Evolutionary conservation across 2,113 vertebrate genomes (phyloP), one percentile per base, ranked within the genome.

Genomic region (Halcyon senegalensis): DNA sequence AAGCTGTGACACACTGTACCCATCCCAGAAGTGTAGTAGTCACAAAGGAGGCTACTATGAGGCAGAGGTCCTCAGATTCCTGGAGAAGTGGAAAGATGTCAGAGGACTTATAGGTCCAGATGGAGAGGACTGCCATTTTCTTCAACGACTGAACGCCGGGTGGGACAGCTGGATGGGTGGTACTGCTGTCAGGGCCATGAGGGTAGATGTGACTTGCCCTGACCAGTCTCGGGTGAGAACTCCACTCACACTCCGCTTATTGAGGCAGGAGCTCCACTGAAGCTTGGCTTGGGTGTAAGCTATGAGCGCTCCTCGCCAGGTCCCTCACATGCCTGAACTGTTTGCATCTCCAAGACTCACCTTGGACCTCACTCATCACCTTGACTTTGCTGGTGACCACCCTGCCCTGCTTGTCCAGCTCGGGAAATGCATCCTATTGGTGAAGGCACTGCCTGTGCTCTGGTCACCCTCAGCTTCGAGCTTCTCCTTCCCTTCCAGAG

Each of bases 231-330:
- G 33, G 15, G 16, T 37, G 59, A 18, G 20, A 35, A 15, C 4
- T 15, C 23, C 18, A 33, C 27, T 27, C 73, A 27, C 13, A 7
- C 41, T 30, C 35, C 68, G 46, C 9, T 20, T 41, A 48, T 3
- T 43, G 59, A 48, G 31, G 14, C 27, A 48, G 69, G n/a, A 78
- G 27, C n/a, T 66, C 20, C 31, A 5, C 6, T 48, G 43, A 11
- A 25, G 48, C 30, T 46, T 2, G 2, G 44, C 30, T 13, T 0
- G 0, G 27, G 8, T 28, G 7, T 48, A n/a, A 90, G 43, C 30
- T 64, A 3, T 19, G 35, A 48, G 28, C 31, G 63, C 63, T 73
- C 59, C 69, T 2, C 2, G 62, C 9, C 24, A 60, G 27, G 20
- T 48, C 33, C 31, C 30, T 56, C 60, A 66, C 50, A 17, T 23